phyloP scores from a whole-genome alignment of 2,797 vertebrate species.

The Spheniscus humboldti region DNA sequence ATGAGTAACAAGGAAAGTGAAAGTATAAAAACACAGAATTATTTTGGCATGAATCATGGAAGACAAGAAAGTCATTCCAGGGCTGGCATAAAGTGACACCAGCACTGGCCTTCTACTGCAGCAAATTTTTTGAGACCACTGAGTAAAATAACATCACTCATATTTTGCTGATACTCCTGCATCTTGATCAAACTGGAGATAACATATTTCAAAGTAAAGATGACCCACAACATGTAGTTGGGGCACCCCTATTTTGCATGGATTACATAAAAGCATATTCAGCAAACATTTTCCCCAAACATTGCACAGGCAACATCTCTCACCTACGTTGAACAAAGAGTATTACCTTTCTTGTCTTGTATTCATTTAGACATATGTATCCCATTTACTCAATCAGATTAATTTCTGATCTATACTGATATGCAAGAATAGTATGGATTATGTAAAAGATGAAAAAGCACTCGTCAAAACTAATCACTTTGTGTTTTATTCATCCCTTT shows the following conservation, averaged over 20 bases:
- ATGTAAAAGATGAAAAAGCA: neutral
- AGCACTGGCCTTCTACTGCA: neutral
- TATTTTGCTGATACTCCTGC: neutral
- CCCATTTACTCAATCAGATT: neutral
- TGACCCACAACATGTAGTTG: neutral
- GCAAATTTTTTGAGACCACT: neutral
- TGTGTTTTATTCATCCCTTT: neutral
- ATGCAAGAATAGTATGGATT: neutral
- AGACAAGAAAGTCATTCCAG: neutral
- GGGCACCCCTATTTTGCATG: rapidly evolving
- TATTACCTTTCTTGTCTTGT: neutral
- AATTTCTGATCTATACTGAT: neutral
- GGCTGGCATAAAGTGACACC: neutral
- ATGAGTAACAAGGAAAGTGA: neutral
- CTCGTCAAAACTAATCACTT: neutral
- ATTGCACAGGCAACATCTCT: neutral
- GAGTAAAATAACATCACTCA: neutral
- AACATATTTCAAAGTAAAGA: neutral
- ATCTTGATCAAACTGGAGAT: neutral
- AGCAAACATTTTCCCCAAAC: neutral
- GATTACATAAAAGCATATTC: neutral
- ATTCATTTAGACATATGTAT: neutral
- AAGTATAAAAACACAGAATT: neutral
- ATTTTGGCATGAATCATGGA: neutral
- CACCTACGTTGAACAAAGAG: neutral